Base-by-base conservation (phyloP, 1,140 invertebrate species). In the Nasonia vitripennis region DNA sequence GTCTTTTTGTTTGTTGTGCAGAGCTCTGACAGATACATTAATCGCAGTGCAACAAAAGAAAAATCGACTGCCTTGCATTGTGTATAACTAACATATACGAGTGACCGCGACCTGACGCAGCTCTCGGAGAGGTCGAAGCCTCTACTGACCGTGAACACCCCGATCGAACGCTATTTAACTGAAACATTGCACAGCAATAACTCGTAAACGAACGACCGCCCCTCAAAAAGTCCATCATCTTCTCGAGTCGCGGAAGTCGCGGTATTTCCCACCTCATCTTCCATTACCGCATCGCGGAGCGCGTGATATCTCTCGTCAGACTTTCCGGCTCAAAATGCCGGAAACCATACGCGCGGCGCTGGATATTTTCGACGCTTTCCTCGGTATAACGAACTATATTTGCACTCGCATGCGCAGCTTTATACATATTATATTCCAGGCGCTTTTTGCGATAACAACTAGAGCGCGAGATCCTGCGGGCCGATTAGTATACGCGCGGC, bases 381-480 rank as follows among this genome's bases (percentile, higher is more conserved):
- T 62, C 55, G 14, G 14, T 62, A 37, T 37, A 55, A 55, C 51
- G 51, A 55, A 55, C 12, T 55, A 55, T 55, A 55, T 55, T 20
- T 55, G 14, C 51, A 10, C 51, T 55, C 17, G 10, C 14, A 51
- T 7, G 41, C 55, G 48, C 14, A 37, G 34, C 2, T 51, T 11
- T 51, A 51, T 14, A 31, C n/a, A 70, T 45, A 31, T 10, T 70
- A 23, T 70, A 68, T 70, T 70, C 78, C 23, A 70, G 78, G 37
- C 27, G 70, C 62, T 80, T 70, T 70, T 80, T 70, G 10, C 4
- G n/a, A 0, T 1, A n/a, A 6, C 20, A 80, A 80, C 17, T 80
- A 80, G 62, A 80, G 62, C 78, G 62, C 55, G n/a, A 37, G 51
- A 80, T 80, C 78, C 67, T 80, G 7, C n/a, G 37, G 78, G 34